Percentiles rank a stretch among this genome's conserved stretches.
Evolutionary conservation across 2,797 vertebrate species (phyloP).

Genomic region (Channa striata): DNA sequence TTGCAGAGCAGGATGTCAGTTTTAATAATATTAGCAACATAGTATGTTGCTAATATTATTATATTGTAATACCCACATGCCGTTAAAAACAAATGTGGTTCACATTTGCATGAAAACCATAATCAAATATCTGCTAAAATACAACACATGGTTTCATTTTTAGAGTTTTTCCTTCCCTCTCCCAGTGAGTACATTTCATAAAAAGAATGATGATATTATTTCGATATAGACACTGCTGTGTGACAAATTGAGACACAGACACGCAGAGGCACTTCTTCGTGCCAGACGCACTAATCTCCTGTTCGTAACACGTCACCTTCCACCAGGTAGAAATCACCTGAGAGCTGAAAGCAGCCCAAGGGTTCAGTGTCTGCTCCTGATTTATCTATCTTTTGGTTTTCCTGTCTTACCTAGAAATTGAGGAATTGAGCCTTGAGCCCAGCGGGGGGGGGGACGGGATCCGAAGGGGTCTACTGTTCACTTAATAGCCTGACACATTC

Average conservation of each 20-base stretch:
- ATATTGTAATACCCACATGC: too few species aligned
- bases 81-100: neutral
- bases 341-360: constrained; percentile 1
- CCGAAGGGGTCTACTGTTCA: neutral
- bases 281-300: constrained; percentile 31
- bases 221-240: neutral
- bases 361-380: neutral
- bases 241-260: constrained; percentile 21
- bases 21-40: too few species aligned
- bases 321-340: constrained; percentile 1
- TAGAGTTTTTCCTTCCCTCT: neutral
- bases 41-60: too few species aligned
- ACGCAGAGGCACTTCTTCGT: neutral
- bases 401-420: neutral
- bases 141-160: neutral
- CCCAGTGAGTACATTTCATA: neutral
- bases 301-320: constrained; percentile 30
- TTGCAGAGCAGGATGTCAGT: too few species aligned
- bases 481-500: neutral
- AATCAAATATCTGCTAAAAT: neutral
- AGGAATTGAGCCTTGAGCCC: constrained; percentile 9
- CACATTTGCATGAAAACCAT: neutral
- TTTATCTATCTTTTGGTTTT: neutral
- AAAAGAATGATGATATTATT: neutral
- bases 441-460: neutral